Conservation (phyloP, 2,113 vertebrate species). For the Thalassoma bifasciatum region DNA sequence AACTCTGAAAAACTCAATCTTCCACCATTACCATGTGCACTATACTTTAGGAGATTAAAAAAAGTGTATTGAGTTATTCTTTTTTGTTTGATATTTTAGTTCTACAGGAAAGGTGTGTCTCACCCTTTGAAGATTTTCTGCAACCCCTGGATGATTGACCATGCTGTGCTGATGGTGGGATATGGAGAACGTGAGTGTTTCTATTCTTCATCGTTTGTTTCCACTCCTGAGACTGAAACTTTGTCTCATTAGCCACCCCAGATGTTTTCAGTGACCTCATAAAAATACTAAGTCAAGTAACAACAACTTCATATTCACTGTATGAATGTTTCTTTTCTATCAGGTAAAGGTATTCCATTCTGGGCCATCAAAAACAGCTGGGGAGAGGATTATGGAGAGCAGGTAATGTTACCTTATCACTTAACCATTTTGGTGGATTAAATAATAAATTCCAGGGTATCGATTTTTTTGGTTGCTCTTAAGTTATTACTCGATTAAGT, state of each 20-base stretch:
- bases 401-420: conserved; percentile 78
- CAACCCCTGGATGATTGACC: conserved; percentile 91
- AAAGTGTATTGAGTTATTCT: too few relatives aligned
- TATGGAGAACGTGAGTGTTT: conserved; percentile 87
- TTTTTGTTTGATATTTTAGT: conserved; percentile 80
- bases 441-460: neutral
- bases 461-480: too few relatives aligned
- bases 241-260: too few relatives aligned
- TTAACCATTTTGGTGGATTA: neutral
- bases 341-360: conserved; percentile 86
- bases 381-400: conserved; percentile 90
- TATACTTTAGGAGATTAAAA: too few relatives aligned
- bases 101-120: conserved; percentile 89
- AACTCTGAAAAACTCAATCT: too few relatives aligned
- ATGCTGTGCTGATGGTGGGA: conserved; percentile 90
- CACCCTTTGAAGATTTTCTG: conserved; percentile 89
- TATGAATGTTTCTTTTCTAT: conserved; percentile 15
- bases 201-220: neutral
- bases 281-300: neutral
- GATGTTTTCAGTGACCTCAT: too few relatives aligned
- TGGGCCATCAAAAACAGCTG: conserved; percentile 98
- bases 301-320: neutral
- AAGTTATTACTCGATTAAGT: too few relatives aligned
- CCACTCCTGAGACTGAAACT: neutral
- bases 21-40: too few relatives aligned